Base-by-base conservation (phyloP, 1,140 invertebrate genomes). In the Drosophila athabasca region DNA sequence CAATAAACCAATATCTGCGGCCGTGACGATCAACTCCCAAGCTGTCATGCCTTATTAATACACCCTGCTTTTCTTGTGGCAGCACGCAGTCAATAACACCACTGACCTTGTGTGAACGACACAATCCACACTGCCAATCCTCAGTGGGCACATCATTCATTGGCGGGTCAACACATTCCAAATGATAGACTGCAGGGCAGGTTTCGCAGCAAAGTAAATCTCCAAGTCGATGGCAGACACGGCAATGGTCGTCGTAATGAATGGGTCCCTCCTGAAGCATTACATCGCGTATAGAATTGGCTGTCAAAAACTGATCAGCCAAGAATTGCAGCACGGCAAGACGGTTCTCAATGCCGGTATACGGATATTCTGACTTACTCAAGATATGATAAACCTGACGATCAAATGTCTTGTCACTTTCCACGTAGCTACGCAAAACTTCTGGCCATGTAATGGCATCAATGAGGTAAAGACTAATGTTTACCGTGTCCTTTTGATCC, bases 361-460 rank as follows among this genome's bases (percentile, higher is more conserved):
- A 98, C 29, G 98, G 98, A 93, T 98, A 99, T 93, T 98, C 97
- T 78, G 94, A 95, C 52, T 93, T 94, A 62, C 94, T 93, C 70
- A 97, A 93, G 77, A 96, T 95, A 62, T 94, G 93, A 62, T 96
- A 92, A 65, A 96, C 94, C 87, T 93, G 93, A 55, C 94, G 93
- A 93, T 96, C 95, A 93, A 97, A 98, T 55, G 94, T 94, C 90
- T 94, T 95, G 92, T 98, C 96, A 93, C 96, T 97, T 91, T 97
- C 96, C 9, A 99, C 94, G 93, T 98, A 99, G 31, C 95, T 94
- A 78, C 97, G 93, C 54, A 99, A 92, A 49, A 96, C 94, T 93
- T 99, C 97, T 49, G 98, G 96, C 97, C 98, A 99, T 43, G 98
- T 98, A 92, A 99, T 95, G 46, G 95, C 93, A 93, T 99, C 98